A percentile compares a stretch with the other conserved stretches of the same genome.
Conservation (phyloP, 2,113 vertebrate species). For the Lasiurus borealis region DNA sequence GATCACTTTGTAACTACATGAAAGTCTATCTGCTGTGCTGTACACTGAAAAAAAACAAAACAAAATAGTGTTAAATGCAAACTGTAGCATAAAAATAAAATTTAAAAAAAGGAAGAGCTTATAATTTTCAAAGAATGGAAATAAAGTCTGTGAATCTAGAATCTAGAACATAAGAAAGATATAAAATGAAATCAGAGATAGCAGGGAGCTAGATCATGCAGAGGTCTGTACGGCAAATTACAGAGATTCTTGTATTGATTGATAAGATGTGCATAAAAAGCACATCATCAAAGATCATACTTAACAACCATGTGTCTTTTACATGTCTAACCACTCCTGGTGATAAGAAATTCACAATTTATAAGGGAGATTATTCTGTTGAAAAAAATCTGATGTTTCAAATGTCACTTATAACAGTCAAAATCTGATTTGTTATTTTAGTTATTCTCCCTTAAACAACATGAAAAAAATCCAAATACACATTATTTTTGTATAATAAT, state of each 20-base stretch:
- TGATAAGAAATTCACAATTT: constrained; percentile 15
- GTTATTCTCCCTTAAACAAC: constrained; percentile 19
- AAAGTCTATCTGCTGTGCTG: not conserved
- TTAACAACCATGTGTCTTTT: not conserved
- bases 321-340: not conserved
- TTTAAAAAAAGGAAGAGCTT: not conserved
- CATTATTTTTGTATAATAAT: not conserved
- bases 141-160: not conserved
- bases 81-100: not conserved
- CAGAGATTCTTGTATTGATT: not conserved
- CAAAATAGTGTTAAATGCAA: not conserved
- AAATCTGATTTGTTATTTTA: not conserved
- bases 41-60: not conserved
- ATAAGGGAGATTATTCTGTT: not conserved
- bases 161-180: not conserved
- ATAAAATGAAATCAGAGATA: constrained; percentile 18
- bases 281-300: not conserved
- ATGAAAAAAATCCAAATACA: not conserved
- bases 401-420: not conserved
- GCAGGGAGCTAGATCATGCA: not conserved
- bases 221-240: not conserved
- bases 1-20: not conserved
- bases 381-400: not conserved
- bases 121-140: constrained; percentile 32
- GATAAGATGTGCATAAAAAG: not conserved